Evolutionary conservation across 2,888 invertebrate species (phyloP).

Genomic region (Lepas anatifera): DNA sequence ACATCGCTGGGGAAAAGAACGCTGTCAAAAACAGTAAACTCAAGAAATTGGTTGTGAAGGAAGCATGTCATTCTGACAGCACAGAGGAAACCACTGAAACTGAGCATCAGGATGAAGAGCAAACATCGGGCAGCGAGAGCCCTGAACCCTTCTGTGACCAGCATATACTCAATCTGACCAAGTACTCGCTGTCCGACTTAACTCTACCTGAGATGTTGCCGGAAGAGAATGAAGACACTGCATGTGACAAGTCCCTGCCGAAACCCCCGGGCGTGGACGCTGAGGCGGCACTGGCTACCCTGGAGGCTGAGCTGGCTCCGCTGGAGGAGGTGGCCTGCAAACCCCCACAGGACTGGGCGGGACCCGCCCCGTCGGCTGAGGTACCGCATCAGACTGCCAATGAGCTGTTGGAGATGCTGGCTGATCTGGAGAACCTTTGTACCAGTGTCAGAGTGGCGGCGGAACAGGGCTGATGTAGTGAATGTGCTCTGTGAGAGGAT

Average conservation of each 20-base stretch:
- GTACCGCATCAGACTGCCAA: not conserved
- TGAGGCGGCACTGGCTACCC: not conserved
- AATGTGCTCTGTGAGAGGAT: too few species aligned
- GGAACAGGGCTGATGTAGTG: too few species aligned
- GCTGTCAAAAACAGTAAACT: too few species aligned
- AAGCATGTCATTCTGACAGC: too few species aligned
- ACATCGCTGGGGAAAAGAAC: too few species aligned
- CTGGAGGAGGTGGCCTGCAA: not conserved
- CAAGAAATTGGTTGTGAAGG: too few species aligned
- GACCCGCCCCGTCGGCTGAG: not conserved
- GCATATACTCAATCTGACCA: not conserved
- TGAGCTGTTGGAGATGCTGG: not conserved
- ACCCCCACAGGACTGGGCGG: not conserved
- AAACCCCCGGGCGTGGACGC: not conserved
- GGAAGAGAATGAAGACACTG: too few species aligned
- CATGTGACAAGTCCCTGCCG: too few species aligned
- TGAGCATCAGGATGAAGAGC: too few species aligned
- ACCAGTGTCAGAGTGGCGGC: too few species aligned
- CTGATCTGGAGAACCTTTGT: not conserved
- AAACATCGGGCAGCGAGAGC: not conserved
- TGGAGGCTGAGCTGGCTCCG: not conserved
- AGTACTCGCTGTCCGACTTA: not conserved
- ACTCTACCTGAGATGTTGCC: too few species aligned
- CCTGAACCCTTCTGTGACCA: not conserved
- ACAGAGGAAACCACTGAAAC: too few species aligned